Percentiles rank a stretch among this genome's conserved stretches.
Conservation (phyloP, 2,113 vertebrate species). For the Canis aureus region DNA sequence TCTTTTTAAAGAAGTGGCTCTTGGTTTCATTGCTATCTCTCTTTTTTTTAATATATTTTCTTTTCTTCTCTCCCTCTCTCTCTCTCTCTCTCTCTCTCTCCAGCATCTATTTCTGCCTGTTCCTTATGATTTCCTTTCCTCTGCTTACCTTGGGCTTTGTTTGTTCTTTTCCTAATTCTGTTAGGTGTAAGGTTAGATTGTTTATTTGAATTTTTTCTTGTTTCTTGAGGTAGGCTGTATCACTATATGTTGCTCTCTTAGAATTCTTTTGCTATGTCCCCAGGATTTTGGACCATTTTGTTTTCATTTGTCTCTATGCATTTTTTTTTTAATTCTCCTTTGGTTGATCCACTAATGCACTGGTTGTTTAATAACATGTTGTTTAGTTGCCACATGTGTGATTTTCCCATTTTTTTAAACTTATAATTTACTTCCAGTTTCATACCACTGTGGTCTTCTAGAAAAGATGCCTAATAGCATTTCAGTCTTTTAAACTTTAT, state of each 20-base stretch:
- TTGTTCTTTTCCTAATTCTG: neutral
- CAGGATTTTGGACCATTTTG: neutral
- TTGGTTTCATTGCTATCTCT: neutral
- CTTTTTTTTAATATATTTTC: neutral
- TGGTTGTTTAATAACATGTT: neutral
- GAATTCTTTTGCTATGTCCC: neutral
- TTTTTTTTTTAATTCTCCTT: neutral
- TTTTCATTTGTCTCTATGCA: neutral
- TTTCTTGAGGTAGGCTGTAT: neutral
- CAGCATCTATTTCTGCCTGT: neutral
- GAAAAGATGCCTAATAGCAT: neutral
- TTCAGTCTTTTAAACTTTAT: neutral
- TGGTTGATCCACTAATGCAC: neutral
- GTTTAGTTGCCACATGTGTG: neutral
- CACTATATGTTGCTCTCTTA: neutral
- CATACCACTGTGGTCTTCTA: neutral
- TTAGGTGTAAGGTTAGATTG: neutral
- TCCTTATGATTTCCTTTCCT: neutral
- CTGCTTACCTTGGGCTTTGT: neutral
- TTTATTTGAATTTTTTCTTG: neutral
- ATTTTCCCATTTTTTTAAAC: neutral
- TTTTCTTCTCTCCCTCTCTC: neutral
- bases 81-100: neutral
- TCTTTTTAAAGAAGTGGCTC: neutral
- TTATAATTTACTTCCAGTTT: neutral